Evolutionary conservation across 2,113 vertebrate species (phyloP).

Genomic region (Paramisgurnus dabryanus): DNA sequence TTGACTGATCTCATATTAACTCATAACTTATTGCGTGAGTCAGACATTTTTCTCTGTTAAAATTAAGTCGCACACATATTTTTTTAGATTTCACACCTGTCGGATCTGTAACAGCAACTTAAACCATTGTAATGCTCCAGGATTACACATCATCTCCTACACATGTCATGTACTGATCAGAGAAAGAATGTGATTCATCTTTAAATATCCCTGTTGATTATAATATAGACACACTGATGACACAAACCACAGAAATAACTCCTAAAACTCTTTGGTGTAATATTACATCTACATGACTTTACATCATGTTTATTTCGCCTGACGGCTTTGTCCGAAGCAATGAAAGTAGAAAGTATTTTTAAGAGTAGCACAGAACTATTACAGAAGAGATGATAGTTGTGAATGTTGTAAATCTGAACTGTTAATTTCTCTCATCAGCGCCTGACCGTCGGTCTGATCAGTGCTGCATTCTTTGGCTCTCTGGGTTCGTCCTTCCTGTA

Average conservation of each 20-base stretch:
- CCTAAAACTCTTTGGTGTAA: neutral
- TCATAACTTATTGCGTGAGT: too few relatives aligned
- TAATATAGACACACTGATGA: neutral
- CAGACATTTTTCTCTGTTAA: too few relatives aligned
- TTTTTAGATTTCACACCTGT: too few relatives aligned
- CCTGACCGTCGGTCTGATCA: slow-evolving; percentile 74
- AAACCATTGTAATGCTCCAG: too few relatives aligned
- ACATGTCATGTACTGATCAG: neutral
- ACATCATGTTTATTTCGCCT: neutral
- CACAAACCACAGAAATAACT: neutral
- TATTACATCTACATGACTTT: neutral
- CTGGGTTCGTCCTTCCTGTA: slow-evolving; percentile 86
- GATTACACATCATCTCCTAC: too few relatives aligned
- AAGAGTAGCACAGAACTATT: too few relatives aligned
- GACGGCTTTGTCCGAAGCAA: too few relatives aligned
- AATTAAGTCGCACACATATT: too few relatives aligned
- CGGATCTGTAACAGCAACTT: neutral
- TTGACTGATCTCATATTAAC: too few relatives aligned
- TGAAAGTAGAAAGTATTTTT: too few relatives aligned
- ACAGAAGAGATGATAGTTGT: neutral
- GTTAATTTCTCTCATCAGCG: slow-evolving; percentile 58
- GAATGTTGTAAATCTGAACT: too few relatives aligned
- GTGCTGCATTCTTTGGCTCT: slow-evolving; percentile 76
- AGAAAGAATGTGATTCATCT: neutral
- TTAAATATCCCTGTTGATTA: neutral